Percentiles rank a stretch among this genome's conserved stretches.
phyloP scores from a whole-genome alignment of 35 echinoderm and acorn worm species.

The Diadema setosum region DNA sequence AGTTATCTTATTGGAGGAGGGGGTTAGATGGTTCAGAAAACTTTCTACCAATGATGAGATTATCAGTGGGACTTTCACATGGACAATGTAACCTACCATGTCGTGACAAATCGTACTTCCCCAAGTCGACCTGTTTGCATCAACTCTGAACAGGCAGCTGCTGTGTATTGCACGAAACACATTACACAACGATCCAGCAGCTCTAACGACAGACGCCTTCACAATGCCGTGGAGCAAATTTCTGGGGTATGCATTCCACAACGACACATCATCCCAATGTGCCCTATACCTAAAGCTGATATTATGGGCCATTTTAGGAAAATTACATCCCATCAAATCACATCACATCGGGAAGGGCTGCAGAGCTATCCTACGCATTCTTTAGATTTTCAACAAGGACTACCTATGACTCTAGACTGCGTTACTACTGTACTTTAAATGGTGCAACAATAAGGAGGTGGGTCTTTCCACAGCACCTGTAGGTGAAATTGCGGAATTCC shows the following conservation, averaged over 20 bases:
- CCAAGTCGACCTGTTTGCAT: slow-evolving; percentile 17
- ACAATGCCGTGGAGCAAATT: neutral
- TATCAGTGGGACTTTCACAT: no score
- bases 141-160: neutral
- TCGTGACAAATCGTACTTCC: neutral
- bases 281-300: neutral
- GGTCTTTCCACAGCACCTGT: slow-evolving; percentile 15
- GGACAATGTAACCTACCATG: no score
- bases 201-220: neutral
- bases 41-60: no score
- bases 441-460: neutral
- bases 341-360: slow-evolving; percentile 24
- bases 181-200: neutral
- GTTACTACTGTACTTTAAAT: neutral
- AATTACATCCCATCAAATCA: neutral
- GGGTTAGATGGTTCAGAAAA: no score
- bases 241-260: neutral
- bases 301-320: neutral
- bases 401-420: slow-evolving; percentile 9
- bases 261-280: neutral
- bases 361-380: neutral
- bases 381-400: neutral
- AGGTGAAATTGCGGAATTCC: slow-evolving; percentile 30
- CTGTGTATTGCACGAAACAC: neutral
- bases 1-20: no score